Base-by-base conservation (phyloP, 2,888 invertebrate genomes). In the Pollenia labialis region DNA sequence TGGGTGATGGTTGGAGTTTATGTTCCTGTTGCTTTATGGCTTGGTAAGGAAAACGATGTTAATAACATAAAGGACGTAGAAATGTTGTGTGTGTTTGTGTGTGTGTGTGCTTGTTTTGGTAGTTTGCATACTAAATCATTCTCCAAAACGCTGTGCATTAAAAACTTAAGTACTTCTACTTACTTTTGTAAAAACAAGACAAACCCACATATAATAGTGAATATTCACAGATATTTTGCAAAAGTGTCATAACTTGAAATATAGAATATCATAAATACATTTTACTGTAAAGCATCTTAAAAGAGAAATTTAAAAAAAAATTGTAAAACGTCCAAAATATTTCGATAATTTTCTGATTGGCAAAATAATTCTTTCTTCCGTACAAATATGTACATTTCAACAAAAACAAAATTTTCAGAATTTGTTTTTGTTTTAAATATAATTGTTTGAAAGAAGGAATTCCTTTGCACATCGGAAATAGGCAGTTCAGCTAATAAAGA, bases 1-100 rank as follows among this genome's bases (percentile, higher is more conserved):
- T 79, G 87, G 83, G 76, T 77, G 69, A 75, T 81, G 83, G 74
- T 77, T 88, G 81, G 87, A 87, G 87, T 86, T 89, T 88, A 75
- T 88, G 75, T 82, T 75, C 81, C 74, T 88, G 86, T 85, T 74
- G 81, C 64, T 81, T 72, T 81, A n/a, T 74, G 72, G 48, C 68
- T 75, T 84, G 71, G 72, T 54, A 72, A 81, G 77, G 72, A 87
- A 85, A 66, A 71, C 56, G 76, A 85, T 82, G 87, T 83, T 83
- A 87, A 87, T 81, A 74, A 68, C 77, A 81, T 77, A 89, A 89
- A 83, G 82, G 77, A 79, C 66, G 62, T 62, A 50, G 32, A 50
- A 72, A 71, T 79, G 79, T 75, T 23, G 58, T 58, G 52, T 44
- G 58, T 74, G 85, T 76, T 23, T 71, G 42, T 72, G 50, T 81